phyloP scores from a whole-genome alignment of 2,113 vertebrate species.

The Myiozetetes cayanensis region DNA sequence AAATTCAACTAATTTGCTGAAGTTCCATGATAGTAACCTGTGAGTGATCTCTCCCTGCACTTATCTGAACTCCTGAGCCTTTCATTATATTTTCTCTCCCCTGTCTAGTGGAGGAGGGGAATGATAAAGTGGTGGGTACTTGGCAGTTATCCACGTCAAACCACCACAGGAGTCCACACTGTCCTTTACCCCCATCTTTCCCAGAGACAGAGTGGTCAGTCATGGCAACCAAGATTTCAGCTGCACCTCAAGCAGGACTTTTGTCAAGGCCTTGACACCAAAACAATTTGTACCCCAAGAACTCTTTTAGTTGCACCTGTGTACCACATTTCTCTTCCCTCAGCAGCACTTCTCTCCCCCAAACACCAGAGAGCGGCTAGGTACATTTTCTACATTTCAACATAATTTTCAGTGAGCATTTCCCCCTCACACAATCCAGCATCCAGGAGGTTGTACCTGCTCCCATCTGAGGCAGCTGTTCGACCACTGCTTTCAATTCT shows the following conservation, averaged over 20 bases:
- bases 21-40: background rate
- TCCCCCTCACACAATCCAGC: background rate
- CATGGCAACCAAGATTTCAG: background rate
- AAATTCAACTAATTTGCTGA: background rate
- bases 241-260: background rate
- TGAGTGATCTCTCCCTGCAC: background rate
- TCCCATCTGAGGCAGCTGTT: background rate
- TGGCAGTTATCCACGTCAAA: background rate
- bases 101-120: background rate
- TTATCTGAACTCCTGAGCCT: background rate
- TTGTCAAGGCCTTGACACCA: background rate
- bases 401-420: background rate
- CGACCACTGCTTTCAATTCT: rapidly evolving
- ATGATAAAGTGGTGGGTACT: background rate
- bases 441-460: rapidly evolving
- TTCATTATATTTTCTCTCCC: background rate
- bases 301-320: background rate
- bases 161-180: background rate
- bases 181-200: background rate
- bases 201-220: background rate
- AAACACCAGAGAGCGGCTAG: rapidly evolving
- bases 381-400: background rate
- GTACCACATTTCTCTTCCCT: background rate
- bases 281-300: rapidly evolving
- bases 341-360: background rate